Evolutionary conservation across 1,140 invertebrate species (phyloP), one percentile per base, ranked within the genome.

Genomic region (Sinonovacula constricta): DNA sequence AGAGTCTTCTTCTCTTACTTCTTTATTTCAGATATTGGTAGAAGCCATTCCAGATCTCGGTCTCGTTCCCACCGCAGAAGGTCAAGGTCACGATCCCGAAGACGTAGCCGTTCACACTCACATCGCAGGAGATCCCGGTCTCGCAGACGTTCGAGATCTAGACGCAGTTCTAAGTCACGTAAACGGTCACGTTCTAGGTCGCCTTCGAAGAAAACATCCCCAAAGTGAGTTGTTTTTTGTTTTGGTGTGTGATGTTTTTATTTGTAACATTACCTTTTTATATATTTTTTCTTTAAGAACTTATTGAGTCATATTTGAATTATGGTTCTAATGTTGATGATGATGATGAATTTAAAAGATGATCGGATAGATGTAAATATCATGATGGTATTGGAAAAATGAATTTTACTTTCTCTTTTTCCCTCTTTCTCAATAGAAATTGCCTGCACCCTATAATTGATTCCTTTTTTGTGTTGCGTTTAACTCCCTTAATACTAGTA

Each of bases 101-200:
- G 59, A 14, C 79, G 80, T 51, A 79, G 80, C 49, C 79, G 85
- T n/a, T 84, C 81, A 65, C 69, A 83, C 28, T 85, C 84, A 33
- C 45, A 69, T 0, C 69, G 78, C 45, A 79, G 67, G 26, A 78
- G 82, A 69, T 81, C 72, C 36, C 56, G 78, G 15, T 83, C 75
- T 5, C 57, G 85, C 28, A 54, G 75, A 49, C 79, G 88, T 7
- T 86, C 85, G n/a, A 82, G 83, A 53, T 88, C 87, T 34, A 82
- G 80, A 51, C 56, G 70, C n/a, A 59, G 63, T 4, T 84, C 82
- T 54, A 79, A 77, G 51, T 80, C 76, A 59, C 54, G 75, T 1
- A 65, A 65, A 33, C 26, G 76, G n/a, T 70, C 67, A 22, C 62
- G 75, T 15, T 79, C 76, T 68, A 28, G 56, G 24, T 77, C 74